Percentiles rank a stretch among this genome's conserved stretches.
Evolutionary conservation across 2,113 vertebrate genomes (phyloP).

Genomic region (Tursiops truncatus): DNA sequence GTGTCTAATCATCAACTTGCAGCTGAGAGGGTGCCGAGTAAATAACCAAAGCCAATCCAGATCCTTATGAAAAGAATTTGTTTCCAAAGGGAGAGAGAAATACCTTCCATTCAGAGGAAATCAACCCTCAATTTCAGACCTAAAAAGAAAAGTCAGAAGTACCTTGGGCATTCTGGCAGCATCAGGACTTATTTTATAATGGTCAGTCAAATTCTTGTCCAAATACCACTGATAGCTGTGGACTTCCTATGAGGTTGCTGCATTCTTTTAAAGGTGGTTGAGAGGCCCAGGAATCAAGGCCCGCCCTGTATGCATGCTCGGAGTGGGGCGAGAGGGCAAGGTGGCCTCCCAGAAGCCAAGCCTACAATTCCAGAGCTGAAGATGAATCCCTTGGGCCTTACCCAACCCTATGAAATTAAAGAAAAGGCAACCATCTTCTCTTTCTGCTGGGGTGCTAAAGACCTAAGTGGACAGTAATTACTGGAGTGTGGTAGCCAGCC

Average conservation of each 20-base stretch:
- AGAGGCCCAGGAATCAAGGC: background rate
- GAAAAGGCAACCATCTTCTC: background rate
- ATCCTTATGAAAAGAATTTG: conserved; percentile 68
- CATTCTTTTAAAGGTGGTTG: background rate
- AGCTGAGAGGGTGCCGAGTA: conserved; percentile 44
- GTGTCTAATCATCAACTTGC: conserved; percentile 70
- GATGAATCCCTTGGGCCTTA: background rate
- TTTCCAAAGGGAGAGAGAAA: conserved; percentile 61
- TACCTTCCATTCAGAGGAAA: conserved; percentile 61
- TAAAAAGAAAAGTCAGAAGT: background rate
- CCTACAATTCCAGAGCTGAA: background rate
- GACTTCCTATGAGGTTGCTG: background rate
- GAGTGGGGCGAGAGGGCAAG: fast-evolving
- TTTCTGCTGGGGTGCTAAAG: background rate
- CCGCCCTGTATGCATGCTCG: background rate
- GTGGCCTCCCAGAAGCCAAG: background rate
- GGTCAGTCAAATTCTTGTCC: background rate
- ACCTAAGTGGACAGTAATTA: background rate
- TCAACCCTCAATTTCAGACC: background rate
- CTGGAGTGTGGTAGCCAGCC: background rate
- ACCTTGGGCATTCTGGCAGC: background rate
- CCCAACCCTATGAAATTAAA: background rate
- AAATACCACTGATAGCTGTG: background rate
- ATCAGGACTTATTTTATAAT: background rate
- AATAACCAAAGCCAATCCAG: conserved; percentile 59